phyloP scores from a whole-genome alignment of 2,888 invertebrate species.

The Imbricaverruca yamaguchii region DNA sequence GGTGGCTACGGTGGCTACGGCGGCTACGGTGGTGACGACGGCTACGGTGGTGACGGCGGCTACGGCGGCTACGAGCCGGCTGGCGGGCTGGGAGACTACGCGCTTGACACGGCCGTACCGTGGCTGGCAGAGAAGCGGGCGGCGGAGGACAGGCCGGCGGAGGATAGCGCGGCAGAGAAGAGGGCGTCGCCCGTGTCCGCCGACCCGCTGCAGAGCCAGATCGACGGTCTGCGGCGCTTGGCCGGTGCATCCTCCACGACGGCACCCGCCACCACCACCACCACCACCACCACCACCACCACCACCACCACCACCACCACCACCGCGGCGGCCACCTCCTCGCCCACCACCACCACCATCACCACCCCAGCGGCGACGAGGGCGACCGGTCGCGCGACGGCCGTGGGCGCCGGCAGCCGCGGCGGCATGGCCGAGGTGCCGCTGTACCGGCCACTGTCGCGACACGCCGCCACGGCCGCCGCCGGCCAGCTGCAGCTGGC shows the following conservation, averaged over 20 bases:
- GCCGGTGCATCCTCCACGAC: no score
- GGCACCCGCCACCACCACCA: background rate
- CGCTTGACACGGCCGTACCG: no score
- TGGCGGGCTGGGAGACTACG: no score
- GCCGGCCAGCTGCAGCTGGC: slow-evolving; percentile 38
- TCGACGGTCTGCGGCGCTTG: background rate
- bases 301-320: background rate
- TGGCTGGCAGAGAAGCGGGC: background rate
- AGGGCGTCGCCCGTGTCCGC: background rate
- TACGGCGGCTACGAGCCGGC: background rate
- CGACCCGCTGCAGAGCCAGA: background rate
- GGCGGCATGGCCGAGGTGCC: slow-evolving; percentile 60
- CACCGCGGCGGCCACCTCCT: background rate
- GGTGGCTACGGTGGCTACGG: no score
- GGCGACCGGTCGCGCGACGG: slow-evolving; percentile 19
- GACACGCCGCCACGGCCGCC: slow-evolving; percentile 48
- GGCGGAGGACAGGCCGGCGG: background rate
- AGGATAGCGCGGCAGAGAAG: no score
- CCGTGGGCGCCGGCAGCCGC: slow-evolving; percentile 35
- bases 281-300: background rate
- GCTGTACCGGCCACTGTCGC: slow-evolving; percentile 52
- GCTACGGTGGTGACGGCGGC: background rate
- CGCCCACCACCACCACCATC: background rate
- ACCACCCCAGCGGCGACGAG: no score
- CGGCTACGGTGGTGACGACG: no score